These are phyloP conservation scores for Montipora foliosa DNA, from an alignment of 64 coral and sea anemone genomes.

Conservation along the genomic window DNA sequence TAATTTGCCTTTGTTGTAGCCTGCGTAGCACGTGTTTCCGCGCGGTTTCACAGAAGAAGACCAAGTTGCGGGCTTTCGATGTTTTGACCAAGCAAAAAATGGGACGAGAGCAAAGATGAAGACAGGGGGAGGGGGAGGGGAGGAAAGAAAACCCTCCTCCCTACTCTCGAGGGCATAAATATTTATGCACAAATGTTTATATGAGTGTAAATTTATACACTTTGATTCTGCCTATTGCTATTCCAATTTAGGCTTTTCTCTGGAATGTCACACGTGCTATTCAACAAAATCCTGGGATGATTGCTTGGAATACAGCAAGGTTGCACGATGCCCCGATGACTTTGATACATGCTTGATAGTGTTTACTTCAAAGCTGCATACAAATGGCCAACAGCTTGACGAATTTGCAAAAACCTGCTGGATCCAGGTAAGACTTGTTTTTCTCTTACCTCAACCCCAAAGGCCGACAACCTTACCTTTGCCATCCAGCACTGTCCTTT, in stretches of 20 bases:
- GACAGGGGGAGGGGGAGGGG: no score
- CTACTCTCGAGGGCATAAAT: no score
- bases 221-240: not conserved
- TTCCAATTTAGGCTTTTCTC: conserved; percentile 24
- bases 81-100: no score
- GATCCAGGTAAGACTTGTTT: not conserved
- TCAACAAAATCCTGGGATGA: not conserved
- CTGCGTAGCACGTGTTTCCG: no score
- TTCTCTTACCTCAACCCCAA: not conserved
- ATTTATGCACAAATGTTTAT: no score
- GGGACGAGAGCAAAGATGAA: no score
- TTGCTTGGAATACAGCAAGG: not conserved
- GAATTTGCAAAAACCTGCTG: not conserved
- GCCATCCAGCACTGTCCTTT: no score
- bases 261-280: not conserved
- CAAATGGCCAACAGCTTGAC: not conserved
- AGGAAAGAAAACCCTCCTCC: no score
- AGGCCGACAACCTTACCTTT: no score
- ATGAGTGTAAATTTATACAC: not conserved
- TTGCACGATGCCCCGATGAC: not conserved
- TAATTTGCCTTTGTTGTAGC: no score
- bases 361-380: not conserved
- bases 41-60: no score
- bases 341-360: not conserved
- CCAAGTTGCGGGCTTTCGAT: no score